phyloP scores from a whole-genome alignment of 2,797 vertebrate genomes.

The Fratercula arctica region DNA sequence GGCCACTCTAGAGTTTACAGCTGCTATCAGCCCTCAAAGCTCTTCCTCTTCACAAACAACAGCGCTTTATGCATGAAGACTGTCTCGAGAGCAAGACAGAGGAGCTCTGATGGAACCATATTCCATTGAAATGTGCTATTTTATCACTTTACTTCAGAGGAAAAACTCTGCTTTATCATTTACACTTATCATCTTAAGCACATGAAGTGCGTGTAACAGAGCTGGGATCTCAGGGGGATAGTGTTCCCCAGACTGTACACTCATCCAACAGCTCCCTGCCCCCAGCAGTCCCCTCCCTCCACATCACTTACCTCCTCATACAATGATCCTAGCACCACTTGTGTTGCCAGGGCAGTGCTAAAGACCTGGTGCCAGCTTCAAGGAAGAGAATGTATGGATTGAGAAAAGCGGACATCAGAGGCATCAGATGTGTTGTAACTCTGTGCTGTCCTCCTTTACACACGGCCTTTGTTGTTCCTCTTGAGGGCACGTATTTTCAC shows the following conservation, averaged over 20 bases:
- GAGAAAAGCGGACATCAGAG: background rate
- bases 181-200: background rate
- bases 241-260: background rate
- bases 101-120: constrained; percentile 53
- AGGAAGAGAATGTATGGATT: background rate
- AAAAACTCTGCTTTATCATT: constrained; percentile 49
- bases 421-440: background rate
- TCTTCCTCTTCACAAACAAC: constrained; percentile 70
- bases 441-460: background rate
- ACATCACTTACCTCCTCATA: background rate
- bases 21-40: constrained; percentile 57
- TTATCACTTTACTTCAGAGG: constrained; percentile 60
- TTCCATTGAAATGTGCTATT: constrained; percentile 45
- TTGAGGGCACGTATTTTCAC: background rate
- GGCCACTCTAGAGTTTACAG: constrained; percentile 68
- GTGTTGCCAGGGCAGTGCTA: background rate
- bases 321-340: constrained; percentile 27
- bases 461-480: background rate
- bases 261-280: background rate
- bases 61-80: constrained; percentile 66
- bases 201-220: background rate
- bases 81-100: constrained; percentile 68
- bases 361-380: background rate
- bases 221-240: background rate
- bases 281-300: background rate